These are phyloP conservation scores for Sinonovacula constricta DNA, from an alignment of 1,140 invertebrate species.

Conservation along the genomic window DNA sequence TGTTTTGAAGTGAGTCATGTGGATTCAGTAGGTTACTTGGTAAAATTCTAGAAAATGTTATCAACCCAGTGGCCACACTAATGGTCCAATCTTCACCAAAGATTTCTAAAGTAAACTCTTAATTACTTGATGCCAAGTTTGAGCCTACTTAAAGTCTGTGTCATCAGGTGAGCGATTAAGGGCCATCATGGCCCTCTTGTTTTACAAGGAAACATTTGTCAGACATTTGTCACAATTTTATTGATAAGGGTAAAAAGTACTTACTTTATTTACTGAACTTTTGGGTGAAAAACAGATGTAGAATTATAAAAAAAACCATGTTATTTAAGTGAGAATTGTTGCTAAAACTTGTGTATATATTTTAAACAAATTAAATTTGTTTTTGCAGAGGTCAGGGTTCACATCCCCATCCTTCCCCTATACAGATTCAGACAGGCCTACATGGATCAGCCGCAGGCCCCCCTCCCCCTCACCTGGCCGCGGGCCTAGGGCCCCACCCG, in stretches of 20 bases:
- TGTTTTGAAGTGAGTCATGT: no score
- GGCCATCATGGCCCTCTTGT: no score
- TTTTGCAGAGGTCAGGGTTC: conserved; percentile 59
- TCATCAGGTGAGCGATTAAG: no score
- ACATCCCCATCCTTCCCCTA: conserved; percentile 54
- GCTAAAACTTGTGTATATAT: background rate
- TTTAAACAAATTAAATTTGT: conserved; percentile 20
- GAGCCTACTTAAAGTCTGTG: no score
- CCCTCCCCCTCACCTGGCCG: conserved; percentile 10
- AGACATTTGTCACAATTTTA: background rate
- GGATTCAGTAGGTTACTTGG: no score
- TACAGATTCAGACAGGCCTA: conserved; percentile 53
- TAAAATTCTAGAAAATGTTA: no score
- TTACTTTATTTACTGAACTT: background rate
- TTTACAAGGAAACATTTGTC: no score
- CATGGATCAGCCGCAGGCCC: conserved; percentile 18
- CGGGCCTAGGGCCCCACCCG: conserved; percentile 22
- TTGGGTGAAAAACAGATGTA: background rate
- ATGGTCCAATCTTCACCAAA: no score
- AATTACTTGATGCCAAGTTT: no score
- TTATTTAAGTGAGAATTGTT: background rate
- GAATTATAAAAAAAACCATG: background rate
- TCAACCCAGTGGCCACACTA: no score
- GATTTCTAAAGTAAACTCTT: no score
- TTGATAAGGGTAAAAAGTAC: background rate